Conservation (phyloP, 2,113 vertebrate species). For the Petromus typicus region DNA sequence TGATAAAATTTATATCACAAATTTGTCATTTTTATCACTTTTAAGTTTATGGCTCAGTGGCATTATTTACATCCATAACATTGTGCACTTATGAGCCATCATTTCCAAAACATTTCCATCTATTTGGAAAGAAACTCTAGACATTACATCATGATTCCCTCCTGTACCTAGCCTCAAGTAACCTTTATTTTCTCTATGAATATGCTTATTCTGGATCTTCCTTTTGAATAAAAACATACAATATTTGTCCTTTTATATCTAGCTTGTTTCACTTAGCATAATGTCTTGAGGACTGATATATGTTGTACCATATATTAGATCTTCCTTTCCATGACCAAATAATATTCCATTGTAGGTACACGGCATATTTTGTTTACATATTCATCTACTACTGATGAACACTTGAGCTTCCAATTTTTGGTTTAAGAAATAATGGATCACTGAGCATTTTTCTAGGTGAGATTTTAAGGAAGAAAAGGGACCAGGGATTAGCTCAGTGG, state of each 20-base stretch:
- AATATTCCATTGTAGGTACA: neutral
- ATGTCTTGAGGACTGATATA: neutral
- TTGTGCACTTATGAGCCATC: too few species aligned
- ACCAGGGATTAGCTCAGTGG: too few species aligned
- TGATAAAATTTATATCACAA: neutral
- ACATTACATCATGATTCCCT: neutral
- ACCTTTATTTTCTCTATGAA: neutral
- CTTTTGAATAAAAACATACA: neutral
- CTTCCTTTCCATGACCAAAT: neutral
- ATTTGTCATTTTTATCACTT: neutral
- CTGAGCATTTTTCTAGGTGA: neutral
- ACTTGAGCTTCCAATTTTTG: neutral
- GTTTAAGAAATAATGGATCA: neutral
- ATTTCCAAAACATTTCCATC: neutral
- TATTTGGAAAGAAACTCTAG: neutral
- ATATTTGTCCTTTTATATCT: neutral
- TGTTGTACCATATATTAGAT: neutral
- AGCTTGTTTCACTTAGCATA: neutral
- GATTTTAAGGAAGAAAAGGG: neutral
- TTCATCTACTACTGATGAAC: neutral
- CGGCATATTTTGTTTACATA: neutral
- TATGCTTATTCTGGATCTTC: neutral
- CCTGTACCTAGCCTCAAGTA: neutral
- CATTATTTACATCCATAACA: neutral
- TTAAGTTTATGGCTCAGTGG: neutral